Evolutionary conservation across 2,113 vertebrate species (phyloP).

Genomic region (Pseudorasbora parva): DNA sequence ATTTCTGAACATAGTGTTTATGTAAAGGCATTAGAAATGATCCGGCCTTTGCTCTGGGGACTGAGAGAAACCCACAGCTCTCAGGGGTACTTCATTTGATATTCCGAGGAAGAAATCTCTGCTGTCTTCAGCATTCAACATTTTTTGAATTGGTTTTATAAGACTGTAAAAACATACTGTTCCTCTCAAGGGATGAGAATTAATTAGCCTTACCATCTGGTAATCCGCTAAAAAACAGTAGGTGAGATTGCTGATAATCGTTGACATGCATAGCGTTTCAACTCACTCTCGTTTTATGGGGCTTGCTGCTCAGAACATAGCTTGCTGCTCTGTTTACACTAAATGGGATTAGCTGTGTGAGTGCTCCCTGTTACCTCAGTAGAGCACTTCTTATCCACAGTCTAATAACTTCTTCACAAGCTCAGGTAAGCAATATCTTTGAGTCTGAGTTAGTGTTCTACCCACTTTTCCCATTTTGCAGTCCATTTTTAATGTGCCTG

Average conservation of each 20-base stretch:
- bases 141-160: conserved; percentile 10
- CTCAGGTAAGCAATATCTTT: background rate
- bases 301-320: background rate
- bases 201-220: conserved; percentile 42
- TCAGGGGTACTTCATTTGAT: conserved; percentile 12
- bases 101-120: conserved; percentile 7
- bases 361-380: conserved; percentile 4
- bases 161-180: conserved; percentile 26
- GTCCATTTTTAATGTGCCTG: background rate
- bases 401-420: conserved; percentile 10
- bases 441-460: background rate
- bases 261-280: conserved; percentile 4
- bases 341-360: background rate
- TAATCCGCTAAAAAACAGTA: conserved; percentile 38
- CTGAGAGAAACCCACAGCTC: background rate
- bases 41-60: conserved; percentile 33
- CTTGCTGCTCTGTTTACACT: conserved; percentile 23
- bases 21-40: conserved; percentile 46
- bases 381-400: conserved; percentile 4
- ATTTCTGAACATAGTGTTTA: conserved; percentile 48
- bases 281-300: background rate
- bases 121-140: background rate
- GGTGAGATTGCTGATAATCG: conserved; percentile 25
- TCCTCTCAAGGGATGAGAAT: conserved; percentile 34
- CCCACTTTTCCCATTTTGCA: background rate